Base-by-base conservation (phyloP, 2,797 vertebrate species). In the Galago senegalensis region DNA sequence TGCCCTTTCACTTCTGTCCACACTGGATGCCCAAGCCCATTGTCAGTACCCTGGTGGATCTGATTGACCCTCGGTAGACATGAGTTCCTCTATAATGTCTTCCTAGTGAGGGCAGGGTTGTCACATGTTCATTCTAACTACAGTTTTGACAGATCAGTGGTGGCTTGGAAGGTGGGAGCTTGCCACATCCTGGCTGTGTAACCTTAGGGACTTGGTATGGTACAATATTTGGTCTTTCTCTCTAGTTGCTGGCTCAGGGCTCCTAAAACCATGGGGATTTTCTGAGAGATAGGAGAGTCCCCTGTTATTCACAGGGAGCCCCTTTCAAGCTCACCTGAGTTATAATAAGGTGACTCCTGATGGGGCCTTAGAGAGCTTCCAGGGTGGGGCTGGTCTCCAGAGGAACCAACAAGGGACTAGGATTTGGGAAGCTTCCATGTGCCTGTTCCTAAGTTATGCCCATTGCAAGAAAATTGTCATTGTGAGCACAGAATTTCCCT, bases 41-140 rank as follows among this genome's bases (percentile, higher is more conserved):
- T 11, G 60, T 31, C 49, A 7, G 49, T 14, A 49, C 4, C 13
- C 18, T 3, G 49, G 69, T 3, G 18, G 70, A 31, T 23, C 69
- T 25, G 37, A 49, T 5, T 0, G 21, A 31, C 13, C 86, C 60
- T 60, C n/a, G 7, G 18, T 7, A 0, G 37, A 37, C 40, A 23
- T 12, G 18, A 6, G 40, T 70, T 29, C 53, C 70, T 14, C 0
- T 1, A 1, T 3, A n/a, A 4, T 3, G 16, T 58, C 34, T 73
- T 56, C 46, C 25, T 29, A 7, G 16, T 1, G 34, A 65, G 43
- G 21, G 53, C 1, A 37, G 5, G 1, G 11, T 6, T 2, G 25
- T 20, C 5, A 27, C 43, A 7, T 4, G 23, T 34, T 25, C 31
- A 18, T 0, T 0, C 9, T 3, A 53, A 13, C 49, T n/a, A 56